phyloP scores from a whole-genome alignment of 2,888 invertebrate species.

The Meiosimyza platycephala region DNA sequence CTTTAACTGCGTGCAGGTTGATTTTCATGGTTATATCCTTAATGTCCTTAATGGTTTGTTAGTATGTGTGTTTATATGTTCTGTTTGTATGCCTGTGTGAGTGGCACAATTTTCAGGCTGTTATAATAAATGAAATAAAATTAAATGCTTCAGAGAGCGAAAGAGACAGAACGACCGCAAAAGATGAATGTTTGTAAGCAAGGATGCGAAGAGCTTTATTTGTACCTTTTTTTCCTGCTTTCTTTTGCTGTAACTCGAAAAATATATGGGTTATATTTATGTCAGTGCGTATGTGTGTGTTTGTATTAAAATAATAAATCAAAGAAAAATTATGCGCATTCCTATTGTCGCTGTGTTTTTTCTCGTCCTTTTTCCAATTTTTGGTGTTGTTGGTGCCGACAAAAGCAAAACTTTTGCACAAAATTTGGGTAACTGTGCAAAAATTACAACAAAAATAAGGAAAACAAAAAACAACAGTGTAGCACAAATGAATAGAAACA shows the following conservation, averaged over 20 bases:
- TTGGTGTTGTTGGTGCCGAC: too few species aligned
- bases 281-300: slow-evolving; percentile 33
- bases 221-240: slow-evolving; percentile 26
- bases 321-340: slow-evolving; percentile 63
- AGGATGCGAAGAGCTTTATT: slow-evolving; percentile 30
- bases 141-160: slow-evolving; percentile 24
- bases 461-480: too few species aligned
- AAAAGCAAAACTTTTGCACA: too few species aligned
- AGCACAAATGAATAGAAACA: too few species aligned
- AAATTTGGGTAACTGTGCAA: too few species aligned
- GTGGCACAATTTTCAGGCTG: slow-evolving; percentile 33
- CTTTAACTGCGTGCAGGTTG: not conserved
- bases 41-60: slow-evolving; percentile 11
- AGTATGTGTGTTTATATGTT: slow-evolving; percentile 39
- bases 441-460: too few species aligned
- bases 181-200: not conserved
- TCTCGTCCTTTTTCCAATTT: too few species aligned
- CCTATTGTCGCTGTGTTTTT: slow-evolving; percentile 46
- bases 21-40: slow-evolving; percentile 1
- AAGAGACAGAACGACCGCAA: too few species aligned
- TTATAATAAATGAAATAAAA: slow-evolving; percentile 37
- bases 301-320: slow-evolving; percentile 55
- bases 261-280: slow-evolving; percentile 23
- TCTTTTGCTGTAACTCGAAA: slow-evolving; percentile 14
- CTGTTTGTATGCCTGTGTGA: slow-evolving; percentile 45